Evolutionary conservation across 2,797 vertebrate species (phyloP), one percentile per base, ranked within the genome.

Genomic region (Danio jaintianensis): DNA sequence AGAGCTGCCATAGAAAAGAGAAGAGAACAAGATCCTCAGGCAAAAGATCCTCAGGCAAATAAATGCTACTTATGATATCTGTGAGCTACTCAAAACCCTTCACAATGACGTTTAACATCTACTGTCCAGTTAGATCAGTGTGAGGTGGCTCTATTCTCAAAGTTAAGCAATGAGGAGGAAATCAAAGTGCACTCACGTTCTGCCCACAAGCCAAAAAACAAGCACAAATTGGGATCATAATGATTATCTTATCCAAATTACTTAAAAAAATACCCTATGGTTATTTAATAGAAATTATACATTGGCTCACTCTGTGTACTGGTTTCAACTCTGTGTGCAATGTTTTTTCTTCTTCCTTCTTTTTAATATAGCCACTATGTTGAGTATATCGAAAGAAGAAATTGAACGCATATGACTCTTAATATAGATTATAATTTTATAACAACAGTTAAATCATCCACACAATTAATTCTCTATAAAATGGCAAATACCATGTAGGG

Each of bases 11-110:
- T 62, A 43, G 13, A 42, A 42, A 52, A 50, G 47, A 79, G 47
- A 71, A 16, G 48, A 29, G 48, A 43, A 50, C 67, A 43, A 70
- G 48, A 56, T 79, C 36, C 77, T 55, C 56, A 63, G 77, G 67
- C 77, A 79, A 70, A 79, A 70, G 48, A 56, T 79, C 36, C 77
- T 55, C 56, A 63, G 77, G 67, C 77, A 79, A 70, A 79, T 78
- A 55, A 62, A 79, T 56, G 62, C 67, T 70, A 70, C 56, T 71
- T 63, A 29, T 52, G 47, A 47, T 71, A 40, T 79, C 40, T 70
- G 45, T 71, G 62, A 70, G 77, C 56, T 70, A 52, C 70, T 79
- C 45, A 13, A 78, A 83, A 68, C 70, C 55, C 58, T 79, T 64
- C 56, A 70, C 1, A 75, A 75, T n/a, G 47, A 18, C 45, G 38